Evolutionary conservation across 2,888 invertebrate genomes (phyloP), one percentile per base, ranked within the genome.

Genomic region (Imbricaverruca yamaguchii): DNA sequence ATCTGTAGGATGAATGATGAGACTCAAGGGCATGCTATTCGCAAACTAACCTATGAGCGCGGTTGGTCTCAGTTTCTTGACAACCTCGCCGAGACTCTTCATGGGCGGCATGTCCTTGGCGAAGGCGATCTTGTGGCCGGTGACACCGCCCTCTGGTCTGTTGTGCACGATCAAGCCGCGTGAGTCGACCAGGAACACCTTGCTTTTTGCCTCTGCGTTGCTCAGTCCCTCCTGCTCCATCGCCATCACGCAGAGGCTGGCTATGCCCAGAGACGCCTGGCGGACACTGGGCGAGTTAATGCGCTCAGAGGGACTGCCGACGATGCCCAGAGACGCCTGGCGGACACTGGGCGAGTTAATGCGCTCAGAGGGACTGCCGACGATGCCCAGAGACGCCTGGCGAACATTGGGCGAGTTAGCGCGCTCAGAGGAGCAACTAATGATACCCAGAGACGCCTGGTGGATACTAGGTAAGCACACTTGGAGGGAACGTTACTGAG

Each of bases 121-220:
- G 87, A 94, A 98, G 82, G 90, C 90, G 82, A 89, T 88, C 88
- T 97, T 97, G 87, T 97, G 94, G 82, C 91, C 82, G 9, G 86
- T 86, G 12, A 88, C 84, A 53, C 87, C 87, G 6, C 95, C 95
- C 84, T 92, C 91, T 10, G 95, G 94, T 80, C 97, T 90, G 88
- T 94, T 89, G 87, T 93, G 94, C 0, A 96, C 96, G 86, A 98
- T 93, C 39, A 99, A 90, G 0, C 99, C 99, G 86, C 93, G 94
- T 55, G 96, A 96, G 89, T 99, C 99, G 80, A 98, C 94, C 92
- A 99, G 91, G 94, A 94, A 99, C 86, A 99, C 94, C 86, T 92
- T 93, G 3, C 87, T 87, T 82, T 91, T 91, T 0, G 98, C 98
- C 12, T 94, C 93, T 57, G 90, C 90, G 53, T 92, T 91, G 0